Evolutionary conservation across 2,888 invertebrate species (phyloP).

Genomic region (Callimorpha dominula): DNA sequence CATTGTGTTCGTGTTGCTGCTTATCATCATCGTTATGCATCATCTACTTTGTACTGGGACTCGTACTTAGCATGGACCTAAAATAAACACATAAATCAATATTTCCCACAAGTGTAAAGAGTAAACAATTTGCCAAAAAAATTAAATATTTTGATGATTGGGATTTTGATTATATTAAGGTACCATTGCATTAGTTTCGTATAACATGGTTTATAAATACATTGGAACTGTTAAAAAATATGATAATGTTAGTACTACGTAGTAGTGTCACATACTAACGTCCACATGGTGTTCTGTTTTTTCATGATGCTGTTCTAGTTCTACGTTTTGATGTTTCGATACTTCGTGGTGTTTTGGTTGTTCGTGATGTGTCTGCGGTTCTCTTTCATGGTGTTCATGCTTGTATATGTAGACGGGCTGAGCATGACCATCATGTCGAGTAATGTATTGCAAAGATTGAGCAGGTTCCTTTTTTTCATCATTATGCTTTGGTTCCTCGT

Average conservation of each 20-base stretch:
- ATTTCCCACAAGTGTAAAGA: background rate
- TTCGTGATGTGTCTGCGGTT: background rate
- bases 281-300: conserved; percentile 15
- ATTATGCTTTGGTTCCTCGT: background rate
- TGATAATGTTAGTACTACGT: conserved; percentile 1
- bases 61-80: conserved; percentile 66
- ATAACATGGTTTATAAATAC: background rate
- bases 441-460: background rate
- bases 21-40: conserved; percentile 82
- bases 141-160: too few species aligned
- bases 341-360: background rate
- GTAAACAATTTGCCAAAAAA: background rate
- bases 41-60: conserved; percentile 79
- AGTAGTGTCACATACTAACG: conserved; percentile 14
- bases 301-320: background rate
- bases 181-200: background rate
- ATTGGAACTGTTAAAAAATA: background rate
- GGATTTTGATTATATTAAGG: too few species aligned
- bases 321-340: background rate
- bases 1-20: conserved; percentile 72
- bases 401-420: background rate
- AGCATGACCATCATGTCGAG: background rate
- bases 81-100: background rate
- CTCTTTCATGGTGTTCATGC: background rate
- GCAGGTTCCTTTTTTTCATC: conserved; percentile 13